Evolutionary conservation across 2,797 vertebrate species (phyloP), one percentile per base, ranked within the genome.

Genomic region (Pitangus sulphuratus): DNA sequence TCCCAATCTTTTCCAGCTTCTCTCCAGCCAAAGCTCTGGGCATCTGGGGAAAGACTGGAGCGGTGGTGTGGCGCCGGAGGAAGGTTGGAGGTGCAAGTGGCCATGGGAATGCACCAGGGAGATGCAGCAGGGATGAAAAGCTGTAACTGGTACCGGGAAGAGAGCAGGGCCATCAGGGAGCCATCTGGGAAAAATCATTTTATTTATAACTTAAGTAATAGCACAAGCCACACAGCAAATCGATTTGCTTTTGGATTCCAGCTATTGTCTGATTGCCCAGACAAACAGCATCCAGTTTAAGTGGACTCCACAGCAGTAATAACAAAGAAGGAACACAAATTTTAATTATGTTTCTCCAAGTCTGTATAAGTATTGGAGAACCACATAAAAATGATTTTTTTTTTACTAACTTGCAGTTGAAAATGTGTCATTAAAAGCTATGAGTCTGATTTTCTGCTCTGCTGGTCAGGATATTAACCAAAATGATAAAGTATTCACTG

Each of bases 181-280:
- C 97, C 96, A 97, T 97, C 93, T 95, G 96, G 97, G 95, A 93
- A 94, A 97, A 97, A 97, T 97, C 95, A 96, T 97, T 97, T 97
- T 97, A 97, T 97, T 97, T 97, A 97, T 97, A 97, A 97, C 97
- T 97, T 97, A 97, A 97, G 97, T 97, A 97, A 97, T 97, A 97
- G 97, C 96, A 92, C 96, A 96, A 97, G 95, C 93, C 96, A 97
- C 95, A 96, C 86, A 97, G 94, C 96, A 91, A 96, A 97, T 97
- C 94, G 95, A 97, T 97, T 97, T 95, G 93, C 96, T 97, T 96
- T 96, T 97, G 97, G 95, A 97, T 94, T 93, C 96, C 15, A 96
- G 96, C 97, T 97, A 97, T 96, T 97, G 96, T 97, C 97, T 97
- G 96, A 96, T 95, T 96, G 97, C 96, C 94, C 96, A 96, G 97